Percentiles rank a stretch among this genome's conserved stretches.
These are phyloP conservation scores for Ciconia stormi DNA, from an alignment of 2,113 vertebrate genomes.

Conservation along the genomic window DNA sequence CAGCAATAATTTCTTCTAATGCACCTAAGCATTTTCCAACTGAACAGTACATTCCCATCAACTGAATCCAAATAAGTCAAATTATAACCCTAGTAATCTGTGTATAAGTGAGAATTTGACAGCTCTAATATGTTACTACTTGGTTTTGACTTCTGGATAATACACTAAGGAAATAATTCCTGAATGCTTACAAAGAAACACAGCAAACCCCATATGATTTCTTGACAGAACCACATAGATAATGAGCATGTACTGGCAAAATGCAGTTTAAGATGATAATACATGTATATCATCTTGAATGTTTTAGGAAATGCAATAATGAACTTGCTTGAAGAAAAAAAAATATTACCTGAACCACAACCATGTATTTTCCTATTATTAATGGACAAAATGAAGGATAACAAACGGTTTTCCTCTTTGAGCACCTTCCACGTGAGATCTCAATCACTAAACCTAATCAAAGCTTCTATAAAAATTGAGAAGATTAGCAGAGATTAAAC, in stretches of 20 bases:
- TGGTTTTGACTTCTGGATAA: conserved; percentile 17
- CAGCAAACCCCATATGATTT: neutral
- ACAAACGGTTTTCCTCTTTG: neutral
- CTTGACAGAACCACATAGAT: neutral
- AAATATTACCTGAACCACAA: neutral
- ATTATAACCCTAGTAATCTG: neutral
- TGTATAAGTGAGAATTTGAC: neutral
- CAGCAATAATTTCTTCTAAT: neutral
- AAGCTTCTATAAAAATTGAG: neutral
- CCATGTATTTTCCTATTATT: neutral
- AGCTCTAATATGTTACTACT: neutral
- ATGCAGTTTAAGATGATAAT: neutral
- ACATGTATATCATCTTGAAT: neutral
- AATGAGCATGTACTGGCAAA: neutral
- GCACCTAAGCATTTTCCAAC: neutral
- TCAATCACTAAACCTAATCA: neutral
- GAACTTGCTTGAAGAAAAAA: neutral
- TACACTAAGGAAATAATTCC: neutral
- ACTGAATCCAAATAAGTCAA: neutral
- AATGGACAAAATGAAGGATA: neutral
- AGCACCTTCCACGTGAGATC: neutral
- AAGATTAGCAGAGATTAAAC: neutral
- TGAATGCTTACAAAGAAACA: neutral
- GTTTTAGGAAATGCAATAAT: neutral
- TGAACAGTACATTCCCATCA: neutral